A percentile compares a stretch with the other conserved stretches of the same genome.
Conservation (phyloP, 2,888 invertebrate species). For the Arctia plantaginis region DNA sequence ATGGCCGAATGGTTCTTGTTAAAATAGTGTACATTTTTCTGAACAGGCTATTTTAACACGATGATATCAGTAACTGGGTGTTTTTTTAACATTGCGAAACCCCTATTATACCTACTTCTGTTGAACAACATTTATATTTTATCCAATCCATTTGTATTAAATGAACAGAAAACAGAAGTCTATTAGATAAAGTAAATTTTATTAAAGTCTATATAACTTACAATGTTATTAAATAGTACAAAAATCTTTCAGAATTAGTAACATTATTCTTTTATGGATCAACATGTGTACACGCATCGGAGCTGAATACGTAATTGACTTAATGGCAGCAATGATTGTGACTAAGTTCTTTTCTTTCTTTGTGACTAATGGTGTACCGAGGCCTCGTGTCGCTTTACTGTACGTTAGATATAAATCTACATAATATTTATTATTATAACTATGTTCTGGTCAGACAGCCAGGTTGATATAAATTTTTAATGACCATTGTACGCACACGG, state of each 20-base stretch:
- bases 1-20: slow-evolving; percentile 38
- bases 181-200: background rate
- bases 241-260: background rate
- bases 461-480: slow-evolving; percentile 1
- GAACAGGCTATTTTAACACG: background rate
- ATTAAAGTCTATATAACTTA: background rate
- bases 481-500: slow-evolving; percentile 21
- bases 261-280: background rate
- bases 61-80: background rate
- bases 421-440: background rate
- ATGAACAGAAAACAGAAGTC: background rate
- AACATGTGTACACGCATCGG: background rate
- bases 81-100: background rate
- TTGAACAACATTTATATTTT: background rate
- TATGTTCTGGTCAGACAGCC: background rate
- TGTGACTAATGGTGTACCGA: background rate
- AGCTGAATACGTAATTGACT: background rate
- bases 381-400: background rate
- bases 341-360: background rate
- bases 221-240: background rate
- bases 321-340: background rate
- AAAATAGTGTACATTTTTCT: slow-evolving; percentile 24
- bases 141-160: background rate
- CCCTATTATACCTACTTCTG: background rate
- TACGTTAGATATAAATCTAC: background rate